Evolutionary conservation across 2,888 invertebrate species (phyloP).

Genomic region (Epinotia nisella): DNA sequence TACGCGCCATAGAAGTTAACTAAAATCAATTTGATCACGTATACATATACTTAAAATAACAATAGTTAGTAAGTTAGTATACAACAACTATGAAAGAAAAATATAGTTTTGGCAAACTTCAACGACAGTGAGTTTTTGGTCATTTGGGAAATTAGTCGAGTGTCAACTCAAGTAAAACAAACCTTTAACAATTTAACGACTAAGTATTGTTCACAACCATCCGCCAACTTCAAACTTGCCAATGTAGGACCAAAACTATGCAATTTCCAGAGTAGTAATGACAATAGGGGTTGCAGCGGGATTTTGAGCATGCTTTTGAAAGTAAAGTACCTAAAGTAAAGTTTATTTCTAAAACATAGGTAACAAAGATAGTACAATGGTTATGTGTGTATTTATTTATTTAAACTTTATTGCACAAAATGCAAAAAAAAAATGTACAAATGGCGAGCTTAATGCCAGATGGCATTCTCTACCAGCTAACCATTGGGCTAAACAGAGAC

Average conservation of each 20-base stretch:
- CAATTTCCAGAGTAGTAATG: constrained; percentile 2
- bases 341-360: no score
- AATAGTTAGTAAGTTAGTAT: no score
- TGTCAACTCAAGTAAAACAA: constrained; percentile 5
- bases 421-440: no score
- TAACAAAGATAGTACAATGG: no score
- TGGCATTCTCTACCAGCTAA: no score
- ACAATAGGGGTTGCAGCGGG: not conserved
- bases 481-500: no score
- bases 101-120: constrained; percentile 6
- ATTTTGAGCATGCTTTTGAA: not conserved
- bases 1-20: not conserved
- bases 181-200: constrained; percentile 37
- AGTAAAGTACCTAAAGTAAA: no score
- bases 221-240: constrained; percentile 21
- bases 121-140: constrained; percentile 18
- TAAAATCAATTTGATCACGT: no score
- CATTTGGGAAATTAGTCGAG: constrained; percentile 30
- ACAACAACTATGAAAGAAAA: not conserved
- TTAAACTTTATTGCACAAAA: no score
- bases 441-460: no score
- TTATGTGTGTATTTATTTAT: no score
- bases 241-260: constrained; percentile 21
- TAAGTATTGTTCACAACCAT: constrained; percentile 29
- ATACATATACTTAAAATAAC: no score